These are phyloP conservation scores for Conchocele bisecta DNA, from an alignment of 2,888 invertebrate genomes.

Conservation along the genomic window DNA sequence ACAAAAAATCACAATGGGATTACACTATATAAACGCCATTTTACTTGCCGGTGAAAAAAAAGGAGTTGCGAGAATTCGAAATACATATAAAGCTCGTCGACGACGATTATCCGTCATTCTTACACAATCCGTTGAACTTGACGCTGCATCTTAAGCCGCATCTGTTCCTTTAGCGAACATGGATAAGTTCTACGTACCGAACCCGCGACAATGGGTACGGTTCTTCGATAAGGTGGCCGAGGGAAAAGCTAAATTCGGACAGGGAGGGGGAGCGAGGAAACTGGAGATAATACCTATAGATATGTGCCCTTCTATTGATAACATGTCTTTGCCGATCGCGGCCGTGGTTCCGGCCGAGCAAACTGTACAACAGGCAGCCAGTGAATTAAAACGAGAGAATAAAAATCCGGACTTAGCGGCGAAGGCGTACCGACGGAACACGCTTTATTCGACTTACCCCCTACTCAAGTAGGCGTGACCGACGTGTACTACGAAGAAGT, in stretches of 20 bases:
- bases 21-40: neutral
- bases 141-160: constrained; percentile 25
- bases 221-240: constrained; percentile 17
- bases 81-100: constrained; percentile 15
- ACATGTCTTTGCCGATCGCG: neutral
- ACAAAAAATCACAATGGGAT: constrained; percentile 1
- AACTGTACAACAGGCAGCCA: constrained; percentile 12
- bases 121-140: constrained; percentile 11
- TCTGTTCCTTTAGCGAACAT: neutral
- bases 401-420: constrained; percentile 17
- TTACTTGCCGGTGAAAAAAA: constrained; percentile 17
- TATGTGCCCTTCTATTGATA: no score
- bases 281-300: constrained; percentile 9
- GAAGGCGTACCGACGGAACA: no score
- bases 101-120: neutral
- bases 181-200: constrained; percentile 36
- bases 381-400: constrained; percentile 6
- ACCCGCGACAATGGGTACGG: constrained; percentile 35
- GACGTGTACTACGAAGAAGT: no score
- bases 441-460: no score
- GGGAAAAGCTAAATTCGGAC: constrained; percentile 11
- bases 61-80: constrained; percentile 16
- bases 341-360: constrained; percentile 13
- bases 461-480: no score
- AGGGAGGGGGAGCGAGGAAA: constrained; percentile 13